phyloP scores from a whole-genome alignment of 2,888 invertebrate species.

The Meliscaeva auricollis region DNA sequence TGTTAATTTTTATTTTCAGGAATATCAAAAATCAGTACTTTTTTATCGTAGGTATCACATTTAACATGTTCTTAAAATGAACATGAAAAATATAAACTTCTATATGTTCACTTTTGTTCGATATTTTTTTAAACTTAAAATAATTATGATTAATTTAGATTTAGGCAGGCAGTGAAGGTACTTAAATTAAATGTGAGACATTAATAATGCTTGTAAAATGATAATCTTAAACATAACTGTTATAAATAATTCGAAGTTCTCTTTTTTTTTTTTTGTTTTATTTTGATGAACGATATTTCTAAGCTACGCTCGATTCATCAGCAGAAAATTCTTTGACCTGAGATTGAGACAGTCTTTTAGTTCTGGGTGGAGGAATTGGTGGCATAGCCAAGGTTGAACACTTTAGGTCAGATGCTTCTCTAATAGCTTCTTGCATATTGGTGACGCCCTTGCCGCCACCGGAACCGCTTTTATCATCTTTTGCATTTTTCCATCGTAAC shows the following conservation, averaged over 20 bases:
- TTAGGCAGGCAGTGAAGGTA: background rate
- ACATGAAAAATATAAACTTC: background rate
- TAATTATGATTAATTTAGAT: conserved; percentile 17
- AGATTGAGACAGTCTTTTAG: conserved; percentile 80
- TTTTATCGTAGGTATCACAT: conserved; percentile 63
- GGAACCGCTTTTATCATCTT: conserved; percentile 44
- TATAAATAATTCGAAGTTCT: conserved; percentile 60
- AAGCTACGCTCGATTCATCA: conserved; percentile 79
- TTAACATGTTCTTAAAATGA: conserved; percentile 41
- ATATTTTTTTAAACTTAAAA: conserved; percentile 19
- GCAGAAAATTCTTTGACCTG: conserved; percentile 80
- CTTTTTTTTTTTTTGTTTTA: background rate
- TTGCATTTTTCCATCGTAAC: conserved; percentile 84
- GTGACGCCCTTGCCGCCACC: conserved; percentile 48
- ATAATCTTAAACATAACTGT: conserved; percentile 45
- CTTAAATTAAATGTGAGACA: conserved; percentile 27
- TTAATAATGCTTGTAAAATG: conserved; percentile 27
- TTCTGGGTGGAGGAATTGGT: conserved; percentile 82
- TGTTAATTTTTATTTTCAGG: conserved; percentile 37
- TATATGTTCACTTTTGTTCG: background rate
- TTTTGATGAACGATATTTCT: conserved; percentile 25
- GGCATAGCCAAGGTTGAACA: conserved; percentile 61
- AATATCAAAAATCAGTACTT: conserved; percentile 57
- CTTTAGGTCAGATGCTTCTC: conserved; percentile 42
- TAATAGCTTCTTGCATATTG: conserved; percentile 60